phyloP scores from a whole-genome alignment of 2,797 vertebrate genomes.

The Delichon dasypus region DNA sequence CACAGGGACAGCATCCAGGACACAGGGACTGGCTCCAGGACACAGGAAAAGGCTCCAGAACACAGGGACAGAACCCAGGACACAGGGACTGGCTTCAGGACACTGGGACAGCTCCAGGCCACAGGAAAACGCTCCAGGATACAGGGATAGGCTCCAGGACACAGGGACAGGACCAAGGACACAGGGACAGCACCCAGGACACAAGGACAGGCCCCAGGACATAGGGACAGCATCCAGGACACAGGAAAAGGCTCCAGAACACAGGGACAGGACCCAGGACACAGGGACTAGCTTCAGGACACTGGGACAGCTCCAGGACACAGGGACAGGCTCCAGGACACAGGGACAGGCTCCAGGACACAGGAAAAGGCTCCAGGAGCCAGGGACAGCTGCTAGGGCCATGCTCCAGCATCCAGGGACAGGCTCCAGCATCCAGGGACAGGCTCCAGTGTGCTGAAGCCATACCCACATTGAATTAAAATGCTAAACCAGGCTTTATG shows the following conservation, averaged over 20 bases:
- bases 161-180: no score
- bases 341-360: no score
- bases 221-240: background rate
- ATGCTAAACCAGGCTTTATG: background rate
- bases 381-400: background rate
- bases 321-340: background rate
- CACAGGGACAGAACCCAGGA: background rate
- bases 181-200: no score
- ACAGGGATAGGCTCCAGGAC: no score
- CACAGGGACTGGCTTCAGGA: background rate
- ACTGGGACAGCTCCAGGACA: no score
- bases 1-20: no score
- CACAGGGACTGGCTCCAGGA: no score
- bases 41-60: no score
- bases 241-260: background rate
- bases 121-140: background rate
- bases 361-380: background rate
- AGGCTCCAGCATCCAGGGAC: rapidly evolving
- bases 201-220: no score
- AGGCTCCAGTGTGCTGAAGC: background rate
- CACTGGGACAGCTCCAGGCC: no score
- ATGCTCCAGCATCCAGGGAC: no score
- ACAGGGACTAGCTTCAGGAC: background rate
- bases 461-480: background rate
- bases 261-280: background rate